Evolutionary conservation across 2,888 invertebrate species (phyloP), one percentile per base, ranked within the genome.

Genomic region (Meliscaeva auricollis): DNA sequence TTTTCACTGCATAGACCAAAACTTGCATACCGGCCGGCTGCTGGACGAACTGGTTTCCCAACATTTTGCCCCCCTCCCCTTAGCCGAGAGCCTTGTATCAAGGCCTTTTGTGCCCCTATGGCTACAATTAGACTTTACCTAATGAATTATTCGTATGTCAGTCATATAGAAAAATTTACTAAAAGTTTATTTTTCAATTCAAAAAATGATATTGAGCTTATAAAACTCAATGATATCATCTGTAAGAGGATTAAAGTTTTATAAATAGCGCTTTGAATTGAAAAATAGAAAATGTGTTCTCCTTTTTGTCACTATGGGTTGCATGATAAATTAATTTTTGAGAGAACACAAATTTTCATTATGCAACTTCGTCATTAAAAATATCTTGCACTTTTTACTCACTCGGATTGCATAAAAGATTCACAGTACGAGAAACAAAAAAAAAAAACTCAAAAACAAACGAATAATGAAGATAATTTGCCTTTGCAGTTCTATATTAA

Each of bases 391-490:
- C 44, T 17, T 17, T 46, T 30, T 46, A 1, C 46, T 46, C 7
- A 46, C 32, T 1, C 22, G 22, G 35, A 22, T 50, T 9, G 35
- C 1, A 41, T 9, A 15, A 69, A 46, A 50, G 32, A 11, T 38
- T 38, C 38, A 38, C 0, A 38, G 9, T 11, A 38, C 4, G 13
- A 38, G 35, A 68, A n/a, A 22, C 26, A 44, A 4, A 41, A 26
- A 17, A 46, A 46, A 46, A 38, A 44, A n/a, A n/a, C n/a, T n/a
- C n/a, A n/a, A 64, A 69, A 48, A 46, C 44, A 50, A 64, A 80
- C 62, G 56, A 80, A 76, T 76, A 80, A 79, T 66, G 50, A 75
- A 76, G 75, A 84, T 79, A 75, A 84, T 84, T 85, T 77, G 76
- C 73, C 46, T 62, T 76, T 56, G 75, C 62, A 79, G 75, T 69